Conservation (phyloP, 2,797 vertebrate genomes). For the Champsocephalus esox region DNA sequence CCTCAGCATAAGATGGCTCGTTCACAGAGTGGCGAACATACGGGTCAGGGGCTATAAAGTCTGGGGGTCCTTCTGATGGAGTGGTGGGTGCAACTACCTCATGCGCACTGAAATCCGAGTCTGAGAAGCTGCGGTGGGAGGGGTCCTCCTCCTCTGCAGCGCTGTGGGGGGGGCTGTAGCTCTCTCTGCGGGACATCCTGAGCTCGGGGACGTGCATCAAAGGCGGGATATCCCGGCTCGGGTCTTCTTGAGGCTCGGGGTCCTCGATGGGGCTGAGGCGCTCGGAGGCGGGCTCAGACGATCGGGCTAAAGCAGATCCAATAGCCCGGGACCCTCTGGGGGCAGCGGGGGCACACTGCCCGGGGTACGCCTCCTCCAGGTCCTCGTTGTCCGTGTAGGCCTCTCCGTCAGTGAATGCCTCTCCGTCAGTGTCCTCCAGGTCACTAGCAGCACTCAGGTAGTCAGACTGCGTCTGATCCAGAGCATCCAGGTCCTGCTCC, state of each 20-base stretch:
- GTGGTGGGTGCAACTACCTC: conserved; percentile 44
- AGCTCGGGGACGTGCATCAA: conserved; percentile 76
- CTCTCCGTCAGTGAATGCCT: conserved; percentile 87
- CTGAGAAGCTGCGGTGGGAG: conserved; percentile 68
- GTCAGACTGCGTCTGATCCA: conserved; percentile 82
- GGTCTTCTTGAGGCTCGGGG: conserved; percentile 27
- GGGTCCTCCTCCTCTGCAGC: conserved; percentile 34
- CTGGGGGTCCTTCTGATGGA: conserved; percentile 77
- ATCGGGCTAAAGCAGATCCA: conserved; percentile 87
- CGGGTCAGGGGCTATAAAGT: conserved; percentile 85
- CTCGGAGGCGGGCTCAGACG: conserved; percentile 86
- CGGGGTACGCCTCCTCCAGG: conserved; percentile 84
- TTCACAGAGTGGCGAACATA: neutral
- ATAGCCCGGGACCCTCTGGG: conserved; percentile 36
- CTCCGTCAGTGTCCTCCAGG: conserved; percentile 93
- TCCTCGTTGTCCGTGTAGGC: conserved; percentile 89
- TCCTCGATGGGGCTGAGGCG: conserved; percentile 47
- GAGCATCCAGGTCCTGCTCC: conserved; percentile 86
- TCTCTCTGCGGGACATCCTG: neutral
- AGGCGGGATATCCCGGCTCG: conserved; percentile 69
- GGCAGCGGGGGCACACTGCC: conserved; percentile 63
- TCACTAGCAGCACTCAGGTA: conserved; percentile 95
- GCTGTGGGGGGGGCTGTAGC: conserved; percentile 33
- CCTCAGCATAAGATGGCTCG: conserved; percentile 34
- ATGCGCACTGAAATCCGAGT: conserved; percentile 59